Conservation (phyloP, 2,797 vertebrate species). For the Neopelma chrysocephalum region DNA sequence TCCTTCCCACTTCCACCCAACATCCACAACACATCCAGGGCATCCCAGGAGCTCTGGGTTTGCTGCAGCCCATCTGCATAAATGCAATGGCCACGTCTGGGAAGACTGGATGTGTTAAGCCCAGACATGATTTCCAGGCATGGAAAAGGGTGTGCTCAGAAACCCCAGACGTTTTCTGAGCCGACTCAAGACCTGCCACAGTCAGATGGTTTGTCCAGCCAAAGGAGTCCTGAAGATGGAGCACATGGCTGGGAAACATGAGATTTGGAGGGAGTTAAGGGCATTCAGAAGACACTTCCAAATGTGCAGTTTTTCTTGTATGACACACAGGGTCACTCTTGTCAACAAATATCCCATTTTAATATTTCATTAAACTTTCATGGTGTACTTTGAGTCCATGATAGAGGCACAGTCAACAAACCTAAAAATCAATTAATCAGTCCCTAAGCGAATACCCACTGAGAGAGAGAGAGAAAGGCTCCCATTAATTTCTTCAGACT, state of each 20-base stretch:
- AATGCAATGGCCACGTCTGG: background rate
- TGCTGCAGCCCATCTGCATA: background rate
- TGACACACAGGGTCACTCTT: conserved; percentile 63
- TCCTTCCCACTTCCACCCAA: background rate
- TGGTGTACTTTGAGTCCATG: conserved; percentile 12
- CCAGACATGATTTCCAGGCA: background rate
- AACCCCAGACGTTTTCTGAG: background rate
- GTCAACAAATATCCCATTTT: conserved; percentile 53
- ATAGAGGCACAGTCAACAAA: conserved; percentile 35
- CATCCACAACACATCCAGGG: background rate
- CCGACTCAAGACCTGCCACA: background rate
- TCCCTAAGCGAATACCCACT: conserved; percentile 36
- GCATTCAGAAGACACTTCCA: background rate
- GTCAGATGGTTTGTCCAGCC: background rate
- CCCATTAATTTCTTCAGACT: conserved; percentile 49
- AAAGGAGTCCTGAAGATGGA: conserved; percentile 20
- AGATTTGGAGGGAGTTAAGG: background rate
- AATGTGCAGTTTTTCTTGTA: conserved; percentile 25
- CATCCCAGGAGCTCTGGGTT: background rate
- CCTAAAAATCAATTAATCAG: conserved; percentile 58
- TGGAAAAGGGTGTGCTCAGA: background rate
- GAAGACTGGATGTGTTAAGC: background rate
- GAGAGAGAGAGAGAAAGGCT: conserved; percentile 24
- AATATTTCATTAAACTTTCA: conserved; percentile 66
- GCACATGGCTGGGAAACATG: background rate